Evolutionary conservation across 2,888 invertebrate genomes (phyloP).

Genomic region (Alloplasta piceator): DNA sequence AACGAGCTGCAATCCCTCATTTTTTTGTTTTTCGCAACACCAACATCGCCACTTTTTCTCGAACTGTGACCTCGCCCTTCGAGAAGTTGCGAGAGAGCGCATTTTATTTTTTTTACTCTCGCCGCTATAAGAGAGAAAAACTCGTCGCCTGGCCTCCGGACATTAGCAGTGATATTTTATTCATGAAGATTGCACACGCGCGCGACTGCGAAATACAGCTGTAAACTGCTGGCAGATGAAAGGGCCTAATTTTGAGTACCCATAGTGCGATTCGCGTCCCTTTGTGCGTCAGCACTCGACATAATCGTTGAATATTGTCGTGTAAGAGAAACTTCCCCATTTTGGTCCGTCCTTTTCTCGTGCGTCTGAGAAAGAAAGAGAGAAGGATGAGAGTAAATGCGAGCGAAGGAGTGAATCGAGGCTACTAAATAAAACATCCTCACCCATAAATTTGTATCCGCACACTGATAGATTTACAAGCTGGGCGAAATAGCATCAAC

Average conservation of each 20-base stretch:
- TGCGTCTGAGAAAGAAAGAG: slow-evolving; percentile 12
- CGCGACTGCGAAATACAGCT: background rate
- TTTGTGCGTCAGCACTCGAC: too few species aligned
- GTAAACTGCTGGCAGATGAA: too few species aligned
- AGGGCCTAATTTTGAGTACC: too few species aligned
- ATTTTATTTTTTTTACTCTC: slow-evolving; percentile 44
- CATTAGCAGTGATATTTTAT: slow-evolving; percentile 83
- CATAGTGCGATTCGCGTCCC: too few species aligned
- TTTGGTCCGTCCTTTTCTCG: slow-evolving; percentile 41
- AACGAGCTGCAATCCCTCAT: slow-evolving; percentile 76
- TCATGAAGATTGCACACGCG: slow-evolving; percentile 78
- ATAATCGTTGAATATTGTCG: slow-evolving; percentile 20
- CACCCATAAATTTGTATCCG: slow-evolving; percentile 80
- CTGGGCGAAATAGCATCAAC: slow-evolving; percentile 69
- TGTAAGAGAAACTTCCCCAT: slow-evolving; percentile 31
- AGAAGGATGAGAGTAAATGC: slow-evolving; percentile 33
- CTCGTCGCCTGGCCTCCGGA: slow-evolving; percentile 80
- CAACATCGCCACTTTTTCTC: slow-evolving; percentile 33
- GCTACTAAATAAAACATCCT: slow-evolving; percentile 83
- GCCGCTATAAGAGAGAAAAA: slow-evolving; percentile 73
- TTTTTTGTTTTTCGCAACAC: slow-evolving; percentile 60
- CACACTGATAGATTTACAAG: slow-evolving; percentile 83
- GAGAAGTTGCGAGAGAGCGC: slow-evolving; percentile 31
- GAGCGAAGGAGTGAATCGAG: slow-evolving; percentile 66
- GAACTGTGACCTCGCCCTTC: slow-evolving; percentile 31